Base-by-base conservation (phyloP, 1,140 invertebrate species). In the Psilanteris sp. region DNA sequence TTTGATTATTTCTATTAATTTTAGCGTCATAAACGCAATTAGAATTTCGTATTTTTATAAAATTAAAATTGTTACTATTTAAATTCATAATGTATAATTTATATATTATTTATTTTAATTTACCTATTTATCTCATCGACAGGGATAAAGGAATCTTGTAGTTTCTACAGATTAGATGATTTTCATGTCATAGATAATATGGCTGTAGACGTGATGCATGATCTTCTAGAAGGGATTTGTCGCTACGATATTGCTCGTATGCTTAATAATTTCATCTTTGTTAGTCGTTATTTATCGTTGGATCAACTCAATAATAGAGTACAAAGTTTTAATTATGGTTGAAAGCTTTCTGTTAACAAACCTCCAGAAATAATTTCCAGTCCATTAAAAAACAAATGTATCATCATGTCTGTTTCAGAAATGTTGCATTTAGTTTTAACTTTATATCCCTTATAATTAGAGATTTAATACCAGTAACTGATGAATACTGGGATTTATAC, bases 381-480 rank as follows among this genome's bases (percentile, higher is more conserved):
- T 20, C 43, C 48, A 13, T 13, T 62, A 1, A 48, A 62, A 39
- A 62, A 18, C 4, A 48, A 62, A 16, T 48, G 8, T 6, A 27
- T 62, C 11, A 4, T 34, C 20, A 5, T 62, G 7, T 50, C 57
- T 1, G 7, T 43, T n/a, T 14, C 43, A 4, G 34, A 48, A 62
- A 62, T 62, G 57, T 8, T 27, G 4, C 10, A 20, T 1, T 50
- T 62, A 6, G 43, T 48, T 9, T 13, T 2, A 7, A 27, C 37
- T 22, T 29, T 39, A n/a, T n/a, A 75, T 6, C 81, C 85, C 10
- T 57, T 6, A 31, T 57, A 3, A 43, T 57, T 24, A 27, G 50
- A 0, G 4, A 24, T 4, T 4, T 1, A 6, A 10, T 11, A 26
- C 37, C 4, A 24, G 11, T 11, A 11, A 0, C n/a, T 13, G n/a